Evolutionary conservation across 1,140 invertebrate species (phyloP).

Genomic region (Drosophila parvula): DNA sequence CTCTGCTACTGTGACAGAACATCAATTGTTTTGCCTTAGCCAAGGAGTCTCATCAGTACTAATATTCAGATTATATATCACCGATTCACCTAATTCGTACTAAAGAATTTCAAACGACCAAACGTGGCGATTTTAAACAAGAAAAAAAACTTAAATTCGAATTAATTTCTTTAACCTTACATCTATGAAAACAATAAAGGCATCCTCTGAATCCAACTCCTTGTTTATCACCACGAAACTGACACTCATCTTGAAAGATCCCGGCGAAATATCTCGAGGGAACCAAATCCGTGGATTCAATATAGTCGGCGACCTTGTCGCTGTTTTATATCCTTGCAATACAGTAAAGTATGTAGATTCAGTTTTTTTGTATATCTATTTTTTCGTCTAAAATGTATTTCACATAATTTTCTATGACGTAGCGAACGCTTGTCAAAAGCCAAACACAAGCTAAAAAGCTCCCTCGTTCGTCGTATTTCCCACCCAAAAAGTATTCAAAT

Average conservation of each 20-base stretch:
- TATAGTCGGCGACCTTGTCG: conserved; percentile 15
- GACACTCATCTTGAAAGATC: conserved; percentile 12
- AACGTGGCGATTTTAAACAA: neutral
- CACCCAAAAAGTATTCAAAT: conserved; percentile 55
- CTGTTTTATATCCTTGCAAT: conserved; percentile 10
- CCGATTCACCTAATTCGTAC: no score
- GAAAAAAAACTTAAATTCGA: no score
- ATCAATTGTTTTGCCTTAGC: neutral
- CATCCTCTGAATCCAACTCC: conserved; percentile 1
- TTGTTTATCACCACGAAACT: neutral
- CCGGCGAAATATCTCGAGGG: no score
- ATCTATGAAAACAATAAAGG: conserved; percentile 3
- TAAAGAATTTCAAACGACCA: no score
- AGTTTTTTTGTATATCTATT: conserved; percentile 16
- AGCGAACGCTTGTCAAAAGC: conserved; percentile 62
- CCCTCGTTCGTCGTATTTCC: neutral
- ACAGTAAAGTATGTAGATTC: conserved; percentile 1
- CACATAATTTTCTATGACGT: conserved; percentile 65
- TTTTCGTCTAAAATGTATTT: conserved; percentile 41
- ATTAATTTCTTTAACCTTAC: conserved; percentile 2
- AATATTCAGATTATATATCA: neutral
- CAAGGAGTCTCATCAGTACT: neutral
- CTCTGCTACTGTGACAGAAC: neutral
- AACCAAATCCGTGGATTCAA: neutral
- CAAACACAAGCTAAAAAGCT: conserved; percentile 44